These are phyloP conservation scores for Podarcis cretensis DNA, from an alignment of 2,113 vertebrate genomes.

Conservation along the genomic window DNA sequence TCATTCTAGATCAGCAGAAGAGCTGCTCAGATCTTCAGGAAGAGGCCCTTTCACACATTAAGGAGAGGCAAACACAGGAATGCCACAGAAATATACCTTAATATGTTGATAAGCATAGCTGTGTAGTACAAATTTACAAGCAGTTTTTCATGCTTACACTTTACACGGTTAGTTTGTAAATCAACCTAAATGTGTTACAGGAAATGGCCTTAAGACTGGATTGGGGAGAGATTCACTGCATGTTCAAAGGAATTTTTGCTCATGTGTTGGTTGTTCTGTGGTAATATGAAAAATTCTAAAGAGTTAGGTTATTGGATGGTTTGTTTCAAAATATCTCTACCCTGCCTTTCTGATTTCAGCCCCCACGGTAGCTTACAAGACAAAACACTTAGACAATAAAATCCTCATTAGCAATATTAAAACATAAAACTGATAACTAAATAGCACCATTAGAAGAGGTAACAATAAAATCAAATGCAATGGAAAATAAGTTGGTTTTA, in stretches of 20 bases:
- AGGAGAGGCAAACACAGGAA: background rate
- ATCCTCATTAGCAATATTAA: background rate
- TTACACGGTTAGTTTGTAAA: background rate
- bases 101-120: background rate
- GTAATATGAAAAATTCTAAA: background rate
- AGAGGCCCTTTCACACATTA: background rate
- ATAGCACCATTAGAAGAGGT: background rate
- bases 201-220: background rate
- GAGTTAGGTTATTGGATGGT: background rate
- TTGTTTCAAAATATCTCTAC: background rate
- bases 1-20: background rate
- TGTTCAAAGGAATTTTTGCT: background rate
- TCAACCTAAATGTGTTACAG: background rate
- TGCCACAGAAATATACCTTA: background rate
- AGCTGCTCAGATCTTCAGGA: background rate
- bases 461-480: background rate
- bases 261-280: background rate
- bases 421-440: background rate
- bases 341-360: background rate
- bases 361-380: no score
- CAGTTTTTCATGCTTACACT: background rate
- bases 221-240: background rate
- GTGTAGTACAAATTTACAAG: background rate
- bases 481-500: background rate
- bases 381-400: background rate